Conservation (phyloP, 2,888 invertebrate genomes). For the Drosophila bunnanda region DNA sequence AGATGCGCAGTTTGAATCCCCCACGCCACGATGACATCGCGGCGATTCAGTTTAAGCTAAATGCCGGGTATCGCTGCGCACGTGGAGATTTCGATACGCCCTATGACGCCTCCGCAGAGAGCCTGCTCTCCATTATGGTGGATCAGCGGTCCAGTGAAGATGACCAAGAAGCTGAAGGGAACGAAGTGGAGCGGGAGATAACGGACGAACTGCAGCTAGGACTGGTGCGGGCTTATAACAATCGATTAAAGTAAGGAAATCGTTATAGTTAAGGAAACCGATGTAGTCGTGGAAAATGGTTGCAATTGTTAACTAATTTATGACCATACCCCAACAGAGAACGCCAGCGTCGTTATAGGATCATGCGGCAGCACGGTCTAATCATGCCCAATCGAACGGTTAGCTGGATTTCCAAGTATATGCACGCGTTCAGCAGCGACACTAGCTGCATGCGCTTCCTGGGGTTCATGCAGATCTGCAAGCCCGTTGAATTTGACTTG, state of each 20-base stretch:
- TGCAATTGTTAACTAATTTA: not conserved
- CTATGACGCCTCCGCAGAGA: slow-evolving; percentile 93
- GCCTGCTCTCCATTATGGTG: slow-evolving; percentile 85
- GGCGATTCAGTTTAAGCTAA: slow-evolving; percentile 86
- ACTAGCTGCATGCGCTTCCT: slow-evolving; percentile 86
- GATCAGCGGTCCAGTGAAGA: slow-evolving; percentile 69
- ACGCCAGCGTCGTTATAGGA: slow-evolving; percentile 89
- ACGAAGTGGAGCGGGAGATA: slow-evolving; percentile 72
- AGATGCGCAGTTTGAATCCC: slow-evolving; percentile 89
- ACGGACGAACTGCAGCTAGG: slow-evolving; percentile 88
- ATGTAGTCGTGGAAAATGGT: not conserved
- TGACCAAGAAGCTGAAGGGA: slow-evolving; percentile 67
- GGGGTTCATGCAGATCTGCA: slow-evolving; percentile 91
- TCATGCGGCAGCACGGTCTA: slow-evolving; percentile 92
- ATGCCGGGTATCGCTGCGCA: slow-evolving; percentile 94
- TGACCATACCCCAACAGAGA: slow-evolving; percentile 85
- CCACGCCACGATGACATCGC: slow-evolving; percentile 87
- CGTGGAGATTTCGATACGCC: slow-evolving; percentile 94
- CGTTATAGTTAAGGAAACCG: not conserved
- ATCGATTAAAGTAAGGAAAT: slow-evolving; percentile 86
- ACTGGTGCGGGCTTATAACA: slow-evolving; percentile 90
- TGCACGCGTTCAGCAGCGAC: slow-evolving; percentile 86
- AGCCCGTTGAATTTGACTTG: slow-evolving; percentile 90
- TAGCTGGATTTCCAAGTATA: slow-evolving; percentile 89
- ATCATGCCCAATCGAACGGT: slow-evolving; percentile 90